phyloP scores from a whole-genome alignment of 2,113 vertebrate species.

The Cardinalis cardinalis region DNA sequence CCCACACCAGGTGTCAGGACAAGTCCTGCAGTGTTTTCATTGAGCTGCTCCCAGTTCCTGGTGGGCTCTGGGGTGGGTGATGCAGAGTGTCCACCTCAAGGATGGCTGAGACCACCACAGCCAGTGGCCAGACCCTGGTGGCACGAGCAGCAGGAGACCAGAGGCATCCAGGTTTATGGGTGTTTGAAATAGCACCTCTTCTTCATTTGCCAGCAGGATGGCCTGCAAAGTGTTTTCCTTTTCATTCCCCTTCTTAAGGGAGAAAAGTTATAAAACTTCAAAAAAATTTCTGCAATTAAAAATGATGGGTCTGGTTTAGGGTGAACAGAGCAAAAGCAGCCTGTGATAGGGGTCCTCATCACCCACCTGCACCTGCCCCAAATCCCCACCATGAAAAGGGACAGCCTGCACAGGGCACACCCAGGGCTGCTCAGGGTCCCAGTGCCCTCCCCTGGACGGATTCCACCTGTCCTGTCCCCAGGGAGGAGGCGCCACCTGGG shows the following conservation, averaged over 20 bases:
- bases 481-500: neutral
- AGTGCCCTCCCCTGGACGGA: neutral
- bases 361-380: neutral
- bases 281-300: neutral
- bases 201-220: neutral
- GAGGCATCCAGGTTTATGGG: neutral
- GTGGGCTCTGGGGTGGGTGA: neutral
- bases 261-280: neutral
- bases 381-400: neutral
- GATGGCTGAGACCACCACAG: neutral
- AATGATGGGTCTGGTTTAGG: neutral
- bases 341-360: neutral
- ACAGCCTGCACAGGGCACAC: neutral
- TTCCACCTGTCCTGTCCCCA: neutral
- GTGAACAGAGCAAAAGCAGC: neutral
- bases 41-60: neutral
- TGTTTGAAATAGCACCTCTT: neutral
- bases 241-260: neutral
- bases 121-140: neutral
- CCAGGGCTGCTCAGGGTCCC: neutral
- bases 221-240: neutral
- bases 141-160: neutral
- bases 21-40: neutral
- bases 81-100: neutral
- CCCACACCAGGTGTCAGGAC: neutral